Evolutionary conservation across 1,140 invertebrate species (phyloP), one percentile per base, ranked within the genome.

Genomic region (Aphidius gifuensis): DNA sequence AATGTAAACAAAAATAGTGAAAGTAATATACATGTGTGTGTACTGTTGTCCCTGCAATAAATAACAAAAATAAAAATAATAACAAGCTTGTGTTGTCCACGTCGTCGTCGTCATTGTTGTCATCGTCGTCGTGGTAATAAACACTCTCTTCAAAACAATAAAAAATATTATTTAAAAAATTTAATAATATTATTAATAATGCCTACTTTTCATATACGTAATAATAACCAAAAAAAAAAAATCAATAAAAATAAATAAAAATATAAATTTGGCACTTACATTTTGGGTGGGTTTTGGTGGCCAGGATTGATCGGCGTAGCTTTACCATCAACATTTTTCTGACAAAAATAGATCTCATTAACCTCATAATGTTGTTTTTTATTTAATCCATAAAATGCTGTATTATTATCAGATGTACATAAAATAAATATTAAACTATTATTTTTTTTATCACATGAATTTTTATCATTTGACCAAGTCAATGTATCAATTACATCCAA

Each of bases 281-380:
- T 42, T 42, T 49, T 59, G 39, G 49, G 46, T 7, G 40, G 32
- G 16, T 40, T 40, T 59, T 59, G 6, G 47, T 23, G 38, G 23
- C 46, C 58, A 63, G 75, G 71, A 68, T 70, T 74, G 45, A 46
- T 71, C 74, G 60, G 64, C 50, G 50, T 44, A 44, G 59, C 55
- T 64, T 9, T 60, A 5, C 63, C 62, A 55, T 39, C 59, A 53
- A 48, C 55, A 58, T 59, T 62, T 67, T 64, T 68, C 62, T 69
- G 64, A 68, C 77, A 79, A 60, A 79, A 76, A 72, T 78, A 77
- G 64, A 78, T 58, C n/a, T 48, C 63, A 21, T 70, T 71, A 72
- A 73, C 68, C 68, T 71, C 71, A 66, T 69, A 69, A 62, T 67
- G 54, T 59, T 63, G 68, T 48, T 68, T 48, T n/a, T 66, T 47